These are phyloP conservation scores for Rhaphigaster nebulosa DNA, from an alignment of 2,888 invertebrate genomes.

Conservation along the genomic window DNA sequence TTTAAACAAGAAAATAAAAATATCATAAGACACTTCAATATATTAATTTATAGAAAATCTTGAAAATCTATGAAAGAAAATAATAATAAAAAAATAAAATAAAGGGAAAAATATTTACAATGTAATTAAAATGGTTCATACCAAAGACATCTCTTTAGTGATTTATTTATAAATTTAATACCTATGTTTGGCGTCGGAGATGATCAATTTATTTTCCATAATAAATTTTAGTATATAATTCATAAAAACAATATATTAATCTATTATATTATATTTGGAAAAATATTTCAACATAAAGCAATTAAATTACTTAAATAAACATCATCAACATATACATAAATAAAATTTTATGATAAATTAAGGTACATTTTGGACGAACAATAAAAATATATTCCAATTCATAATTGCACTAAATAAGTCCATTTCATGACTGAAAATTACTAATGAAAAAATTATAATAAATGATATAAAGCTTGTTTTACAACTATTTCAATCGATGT, in stretches of 20 bases:
- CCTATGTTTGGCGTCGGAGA: slow-evolving; percentile 25
- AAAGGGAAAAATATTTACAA: slow-evolving; percentile 11
- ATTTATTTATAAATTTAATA: slow-evolving; percentile 50
- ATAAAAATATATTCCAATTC: slow-evolving; percentile 51
- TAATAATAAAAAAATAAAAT: background rate
- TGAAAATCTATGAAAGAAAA: slow-evolving; percentile 12
- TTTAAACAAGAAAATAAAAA: slow-evolving; percentile 43
- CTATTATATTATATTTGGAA: slow-evolving; percentile 51
- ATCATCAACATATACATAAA: slow-evolving; percentile 59
- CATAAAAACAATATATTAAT: slow-evolving; percentile 53
- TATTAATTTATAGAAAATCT: slow-evolving; percentile 42
- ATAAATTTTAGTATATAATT: slow-evolving; percentile 46
- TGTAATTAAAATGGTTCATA: slow-evolving; percentile 21
- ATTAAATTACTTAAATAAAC: slow-evolving; percentile 58
- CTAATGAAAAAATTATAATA: background rate
- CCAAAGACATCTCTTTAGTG: slow-evolving; percentile 18
- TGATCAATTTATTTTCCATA: slow-evolving; percentile 37
- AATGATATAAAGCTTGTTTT: slow-evolving; percentile 31
- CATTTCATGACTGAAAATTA: slow-evolving; percentile 39
- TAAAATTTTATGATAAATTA: slow-evolving; percentile 52
- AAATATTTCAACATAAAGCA: slow-evolving; percentile 58
- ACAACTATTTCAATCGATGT: slow-evolving; percentile 1
- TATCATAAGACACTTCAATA: slow-evolving; percentile 21
- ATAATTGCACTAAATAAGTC: slow-evolving; percentile 54
- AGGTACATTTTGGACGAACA: slow-evolving; percentile 53